Percentiles rank a stretch among this genome's conserved stretches.
Evolutionary conservation across 2,888 invertebrate species (phyloP).

Genomic region (Nomada goodeniana): DNA sequence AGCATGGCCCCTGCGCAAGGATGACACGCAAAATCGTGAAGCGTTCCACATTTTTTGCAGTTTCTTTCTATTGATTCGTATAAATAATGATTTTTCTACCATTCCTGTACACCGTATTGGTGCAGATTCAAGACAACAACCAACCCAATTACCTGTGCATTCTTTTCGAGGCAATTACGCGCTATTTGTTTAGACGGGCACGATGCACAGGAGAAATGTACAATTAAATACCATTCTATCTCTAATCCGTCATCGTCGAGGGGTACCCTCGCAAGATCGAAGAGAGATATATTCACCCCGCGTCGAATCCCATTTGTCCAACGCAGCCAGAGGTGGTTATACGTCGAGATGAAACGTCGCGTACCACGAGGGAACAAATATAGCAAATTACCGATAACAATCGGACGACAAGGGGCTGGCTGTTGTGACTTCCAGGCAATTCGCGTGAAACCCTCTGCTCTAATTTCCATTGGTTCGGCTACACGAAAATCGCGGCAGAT

Average conservation of each 20-base stretch:
- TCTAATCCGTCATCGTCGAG: slow-evolving; percentile 39
- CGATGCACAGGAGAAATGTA: not conserved
- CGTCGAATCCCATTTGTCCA: slow-evolving; percentile 55
- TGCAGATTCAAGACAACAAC: no score
- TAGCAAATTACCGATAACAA: slow-evolving; percentile 75
- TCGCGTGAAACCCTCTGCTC: slow-evolving; percentile 57
- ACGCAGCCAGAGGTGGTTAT: slow-evolving; percentile 18
- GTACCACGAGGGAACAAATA: slow-evolving; percentile 54
- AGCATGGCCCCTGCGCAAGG: slow-evolving; percentile 96
- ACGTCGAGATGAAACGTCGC: slow-evolving; percentile 42
- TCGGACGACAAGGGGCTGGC: slow-evolving; percentile 58
- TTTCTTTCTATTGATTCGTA: slow-evolving; percentile 1
- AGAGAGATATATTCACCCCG: slow-evolving; percentile 48
- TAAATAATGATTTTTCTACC: no score
- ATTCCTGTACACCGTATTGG: no score
- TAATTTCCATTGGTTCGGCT: slow-evolving; percentile 75
- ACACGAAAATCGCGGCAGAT: slow-evolving; percentile 70
- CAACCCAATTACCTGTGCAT: not conserved
- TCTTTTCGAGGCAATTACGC: slow-evolving; percentile 19
- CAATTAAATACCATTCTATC: slow-evolving; percentile 34
- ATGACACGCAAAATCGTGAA: slow-evolving; percentile 97
- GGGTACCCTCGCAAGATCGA: slow-evolving; percentile 26
- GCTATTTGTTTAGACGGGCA: slow-evolving; percentile 27
- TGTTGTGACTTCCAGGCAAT: slow-evolving; percentile 59
- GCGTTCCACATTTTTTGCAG: slow-evolving; percentile 90